Percentiles rank a stretch among this genome's conserved stretches.
Conservation (phyloP, 2,797 vertebrate species). For the Pseudochaenichthys georgianus region DNA sequence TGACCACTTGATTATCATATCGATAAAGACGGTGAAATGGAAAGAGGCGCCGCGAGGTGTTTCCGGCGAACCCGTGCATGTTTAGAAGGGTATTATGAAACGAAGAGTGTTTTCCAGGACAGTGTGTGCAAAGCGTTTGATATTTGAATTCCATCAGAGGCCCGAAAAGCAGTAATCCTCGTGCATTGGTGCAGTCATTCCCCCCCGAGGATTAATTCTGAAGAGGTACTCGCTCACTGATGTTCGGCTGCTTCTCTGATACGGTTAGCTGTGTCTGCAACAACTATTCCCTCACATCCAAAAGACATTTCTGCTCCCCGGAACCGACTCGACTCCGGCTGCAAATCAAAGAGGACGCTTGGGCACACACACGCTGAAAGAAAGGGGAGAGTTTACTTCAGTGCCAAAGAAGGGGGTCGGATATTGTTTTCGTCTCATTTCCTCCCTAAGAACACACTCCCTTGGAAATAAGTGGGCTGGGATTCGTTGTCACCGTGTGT, state of each 20-base stretch:
- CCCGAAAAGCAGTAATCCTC: constrained; percentile 79
- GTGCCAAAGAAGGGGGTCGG: constrained; percentile 59
- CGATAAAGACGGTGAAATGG: constrained; percentile 66
- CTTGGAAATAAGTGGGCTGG: constrained; percentile 67
- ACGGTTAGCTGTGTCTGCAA: constrained; percentile 68
- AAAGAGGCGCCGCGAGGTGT: constrained; percentile 46
- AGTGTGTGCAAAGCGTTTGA: constrained; percentile 63
- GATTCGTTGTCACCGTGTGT: constrained; percentile 70
- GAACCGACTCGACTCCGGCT: constrained; percentile 73
- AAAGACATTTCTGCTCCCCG: constrained; percentile 63
- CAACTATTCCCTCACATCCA: constrained; percentile 57
- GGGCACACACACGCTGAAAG: constrained; percentile 19
- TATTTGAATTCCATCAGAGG: constrained; percentile 79
- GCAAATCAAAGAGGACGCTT: constrained; percentile 65
- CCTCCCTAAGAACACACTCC: constrained; percentile 70
- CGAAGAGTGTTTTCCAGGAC: constrained; percentile 64
- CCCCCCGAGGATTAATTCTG: constrained; percentile 74
- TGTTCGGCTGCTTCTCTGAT: constrained; percentile 75
- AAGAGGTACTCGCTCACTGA: constrained; percentile 76
- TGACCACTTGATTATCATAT: constrained; percentile 78
- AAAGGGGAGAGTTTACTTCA: constrained; percentile 30
- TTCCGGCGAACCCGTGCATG: constrained; percentile 59
- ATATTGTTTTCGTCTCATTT: constrained; percentile 80
- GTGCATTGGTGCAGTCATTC: constrained; percentile 59
- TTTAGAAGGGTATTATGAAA: constrained; percentile 57